Evolutionary conservation across 2,888 invertebrate genomes (phyloP).

Genomic region (Serrognathus titanus): DNA sequence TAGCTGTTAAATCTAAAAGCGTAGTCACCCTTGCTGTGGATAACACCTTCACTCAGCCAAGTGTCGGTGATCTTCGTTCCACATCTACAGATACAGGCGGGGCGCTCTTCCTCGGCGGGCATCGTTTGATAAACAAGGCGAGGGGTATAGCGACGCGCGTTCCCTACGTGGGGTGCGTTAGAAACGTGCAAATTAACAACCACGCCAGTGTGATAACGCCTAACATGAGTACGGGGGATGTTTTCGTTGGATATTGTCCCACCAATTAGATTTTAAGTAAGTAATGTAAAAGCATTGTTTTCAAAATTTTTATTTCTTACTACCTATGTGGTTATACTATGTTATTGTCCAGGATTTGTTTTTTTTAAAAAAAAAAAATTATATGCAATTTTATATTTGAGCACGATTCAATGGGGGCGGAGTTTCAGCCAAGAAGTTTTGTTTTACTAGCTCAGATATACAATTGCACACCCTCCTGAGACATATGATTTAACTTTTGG

Average conservation of each 20-base stretch:
- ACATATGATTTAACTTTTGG: no score
- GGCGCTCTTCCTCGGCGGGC: constrained; percentile 88
- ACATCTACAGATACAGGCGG: constrained; percentile 76
- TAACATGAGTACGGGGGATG: constrained; percentile 66
- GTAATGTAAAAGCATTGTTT: no score
- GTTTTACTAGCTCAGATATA: no score
- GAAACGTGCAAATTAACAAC: constrained; percentile 64
- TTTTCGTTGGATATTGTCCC: constrained; percentile 77
- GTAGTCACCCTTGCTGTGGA: constrained; percentile 86
- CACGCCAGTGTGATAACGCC: constrained; percentile 51
- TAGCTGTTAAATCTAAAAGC: constrained; percentile 85
- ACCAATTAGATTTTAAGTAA: constrained; percentile 54
- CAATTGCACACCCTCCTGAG: no score
- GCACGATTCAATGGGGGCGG: no score
- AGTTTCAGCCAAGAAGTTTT: no score
- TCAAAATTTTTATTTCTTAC: no score
- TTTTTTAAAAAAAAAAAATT: no score
- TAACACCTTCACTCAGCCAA: constrained; percentile 69
- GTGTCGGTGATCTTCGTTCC: constrained; percentile 59
- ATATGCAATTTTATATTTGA: no score
- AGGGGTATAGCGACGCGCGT: constrained; percentile 68
- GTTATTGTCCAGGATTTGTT: no score
- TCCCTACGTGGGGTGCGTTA: constrained; percentile 78
- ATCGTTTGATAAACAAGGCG: constrained; percentile 55
- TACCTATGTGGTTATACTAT: no score